Evolutionary conservation across 2,888 invertebrate genomes (phyloP), one percentile per base, ranked within the genome.

Genomic region (Tachystola acroxantha): DNA sequence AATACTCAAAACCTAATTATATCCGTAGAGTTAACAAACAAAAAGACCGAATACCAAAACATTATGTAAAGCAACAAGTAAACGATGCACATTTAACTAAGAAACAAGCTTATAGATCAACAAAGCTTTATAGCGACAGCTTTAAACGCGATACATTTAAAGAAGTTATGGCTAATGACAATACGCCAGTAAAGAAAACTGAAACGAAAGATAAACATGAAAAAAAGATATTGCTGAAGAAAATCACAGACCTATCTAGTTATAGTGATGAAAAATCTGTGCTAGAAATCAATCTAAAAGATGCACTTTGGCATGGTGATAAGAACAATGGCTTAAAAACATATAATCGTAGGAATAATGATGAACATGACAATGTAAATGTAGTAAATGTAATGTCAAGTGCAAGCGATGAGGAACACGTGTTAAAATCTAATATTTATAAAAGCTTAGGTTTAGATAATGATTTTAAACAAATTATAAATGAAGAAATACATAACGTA

Each of bases 371-470:
- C 7, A 12, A 24, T 2, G n/a, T 2, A n/a, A n/a, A 6, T n/a
- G 24, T 24, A 24, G 9, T 24, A n/a, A 16, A n/a, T 4, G n/a
- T 9, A n/a, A n/a, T 24, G 3, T 13, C 30, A 5, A 52, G 45
- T 43, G 52, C 45, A 16, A 54, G 47, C 12, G 52, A 50, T 20
- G 54, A 55, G 10, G 64, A 62, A 34, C 33, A 36, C 1, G 19
- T 55, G 10, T 12, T 62, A 0, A 64, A 57, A 39, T 41, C 43
- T 1, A 56, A 53, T 28, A 48, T 63, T 24, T 62, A 62, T 19
- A 54, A 52, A 39, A 43, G 40, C 1, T 42, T 61, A 28, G 45
- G 43, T 1, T 45, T 47, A 37, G 36, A 11, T 27, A 3, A 24
- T 10, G n/a, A 24, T 4, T n/a, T n/a, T 1, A 9, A 24, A 24